phyloP scores from a whole-genome alignment of 2,113 vertebrate species.

The Dendrocopos noguchii region DNA sequence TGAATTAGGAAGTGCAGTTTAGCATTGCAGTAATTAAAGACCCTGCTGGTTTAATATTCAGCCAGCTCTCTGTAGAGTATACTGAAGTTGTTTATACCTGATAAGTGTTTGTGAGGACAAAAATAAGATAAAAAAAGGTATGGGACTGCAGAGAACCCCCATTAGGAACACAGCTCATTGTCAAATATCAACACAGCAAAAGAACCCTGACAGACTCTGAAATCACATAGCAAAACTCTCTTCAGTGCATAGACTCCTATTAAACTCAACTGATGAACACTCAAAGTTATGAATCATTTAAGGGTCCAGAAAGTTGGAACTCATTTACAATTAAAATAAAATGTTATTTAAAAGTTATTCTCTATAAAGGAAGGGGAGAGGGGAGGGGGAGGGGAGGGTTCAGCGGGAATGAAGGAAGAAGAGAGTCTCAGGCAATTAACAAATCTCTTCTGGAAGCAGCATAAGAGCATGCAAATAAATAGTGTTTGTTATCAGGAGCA shows the following conservation, averaged over 20 bases:
- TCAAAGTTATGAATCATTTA: constrained; percentile 49
- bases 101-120: neutral
- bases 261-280: neutral
- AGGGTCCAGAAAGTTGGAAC: constrained; percentile 26
- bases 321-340: constrained; percentile 60
- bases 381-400: too few species aligned
- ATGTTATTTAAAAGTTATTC: constrained; percentile 49
- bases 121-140: neutral
- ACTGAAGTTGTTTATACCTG: neutral
- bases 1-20: neutral
- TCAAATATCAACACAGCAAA: neutral
- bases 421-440: constrained; percentile 44
- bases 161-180: neutral
- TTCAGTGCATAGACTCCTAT: neutral
- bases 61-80: neutral
- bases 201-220: neutral
- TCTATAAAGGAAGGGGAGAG: neutral
- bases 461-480: constrained; percentile 41
- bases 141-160: neutral
- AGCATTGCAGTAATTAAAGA: neutral
- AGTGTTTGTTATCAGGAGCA: constrained; percentile 28
- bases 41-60: neutral
- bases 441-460: constrained; percentile 42
- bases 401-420: neutral
- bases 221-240: neutral